Base-by-base conservation (phyloP, 1,140 invertebrate genomes). In the Solenopsis fugax region DNA sequence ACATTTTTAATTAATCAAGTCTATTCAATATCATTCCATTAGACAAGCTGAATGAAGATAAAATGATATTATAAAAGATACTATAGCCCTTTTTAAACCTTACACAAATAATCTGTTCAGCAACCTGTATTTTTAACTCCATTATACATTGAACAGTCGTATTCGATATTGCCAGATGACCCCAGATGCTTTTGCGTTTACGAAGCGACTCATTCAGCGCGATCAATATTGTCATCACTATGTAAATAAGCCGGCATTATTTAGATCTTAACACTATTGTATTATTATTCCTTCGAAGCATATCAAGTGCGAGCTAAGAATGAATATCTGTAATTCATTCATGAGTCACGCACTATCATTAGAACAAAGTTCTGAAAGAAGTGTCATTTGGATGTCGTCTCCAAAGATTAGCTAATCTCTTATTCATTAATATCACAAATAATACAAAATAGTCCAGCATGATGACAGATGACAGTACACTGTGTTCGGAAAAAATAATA, bases 291-390 rank as follows among this genome's bases (percentile, higher is more conserved):
- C 12, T 21, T 45, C n/a, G 10, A 65, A 67, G 34, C 18, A 67
- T 29, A 29, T 67, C 37, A 16, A 71, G 67, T 24, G 4, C 64
- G 64, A 34, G 18, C 9, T 65, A n/a, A 48, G 21, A 24, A 48
- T 2, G 21, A n/a, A 50, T 45, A 24, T 48, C 18, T 54, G 24
- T 52, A 52, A 75, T 0, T 75, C 58, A 76, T 76, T 76, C 41
- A 76, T 24, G 9, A 45, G 9, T 24, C 37, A 13, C 34, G n/a
- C 29, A 73, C n/a, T 18, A 72, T 12, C 72, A n/a, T n/a, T 21
- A n/a, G 18, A 75, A 21, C 34, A n/a, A n/a, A n/a, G 12, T 12
- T 75, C 34, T 34, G n/a, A 41, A 29, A 29, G 2, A 29, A 56
- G 12, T 21, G 13, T 75, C 29, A 41, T 16, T 1, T 41, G 16